phyloP scores from a whole-genome alignment of 2,113 vertebrate species.

The Lathamus discolor region DNA sequence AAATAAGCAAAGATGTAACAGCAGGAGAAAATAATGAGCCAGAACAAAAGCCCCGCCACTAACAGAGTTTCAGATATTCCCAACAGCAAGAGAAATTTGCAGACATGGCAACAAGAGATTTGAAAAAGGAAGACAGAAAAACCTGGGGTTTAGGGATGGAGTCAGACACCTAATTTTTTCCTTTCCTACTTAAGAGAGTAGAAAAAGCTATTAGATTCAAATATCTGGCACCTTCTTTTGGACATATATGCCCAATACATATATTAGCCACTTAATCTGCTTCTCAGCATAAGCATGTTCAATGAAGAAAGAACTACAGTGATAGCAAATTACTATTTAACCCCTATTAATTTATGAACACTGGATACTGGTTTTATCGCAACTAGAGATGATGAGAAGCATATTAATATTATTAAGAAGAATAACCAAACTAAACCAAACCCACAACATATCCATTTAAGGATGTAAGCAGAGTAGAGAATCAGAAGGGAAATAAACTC shows the following conservation, averaged over 20 bases:
- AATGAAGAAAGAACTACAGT: background rate
- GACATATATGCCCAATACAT: too few species aligned
- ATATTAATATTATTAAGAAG: background rate
- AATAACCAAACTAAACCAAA: background rate
- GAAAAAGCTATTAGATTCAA: background rate
- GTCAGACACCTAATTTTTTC: background rate
- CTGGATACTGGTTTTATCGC: background rate
- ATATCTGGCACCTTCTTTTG: background rate
- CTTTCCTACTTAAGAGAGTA: background rate
- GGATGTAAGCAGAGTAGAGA: background rate
- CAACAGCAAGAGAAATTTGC: conserved; percentile 22
- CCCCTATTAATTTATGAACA: background rate
- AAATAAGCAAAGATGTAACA: conserved; percentile 41
- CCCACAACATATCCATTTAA: background rate
- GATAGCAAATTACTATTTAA: background rate
- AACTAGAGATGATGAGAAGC: background rate
- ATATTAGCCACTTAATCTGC: background rate
- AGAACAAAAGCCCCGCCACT: conserved; percentile 50
- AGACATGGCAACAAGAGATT: background rate
- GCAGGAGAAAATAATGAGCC: conserved; percentile 55
- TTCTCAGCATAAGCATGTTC: background rate
- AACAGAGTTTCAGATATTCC: conserved; percentile 21
- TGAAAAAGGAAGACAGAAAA: background rate
- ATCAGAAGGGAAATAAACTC: background rate
- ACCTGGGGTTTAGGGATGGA: background rate